Base-by-base conservation (phyloP, 2,888 invertebrate genomes). In the Brachyptera putata region DNA sequence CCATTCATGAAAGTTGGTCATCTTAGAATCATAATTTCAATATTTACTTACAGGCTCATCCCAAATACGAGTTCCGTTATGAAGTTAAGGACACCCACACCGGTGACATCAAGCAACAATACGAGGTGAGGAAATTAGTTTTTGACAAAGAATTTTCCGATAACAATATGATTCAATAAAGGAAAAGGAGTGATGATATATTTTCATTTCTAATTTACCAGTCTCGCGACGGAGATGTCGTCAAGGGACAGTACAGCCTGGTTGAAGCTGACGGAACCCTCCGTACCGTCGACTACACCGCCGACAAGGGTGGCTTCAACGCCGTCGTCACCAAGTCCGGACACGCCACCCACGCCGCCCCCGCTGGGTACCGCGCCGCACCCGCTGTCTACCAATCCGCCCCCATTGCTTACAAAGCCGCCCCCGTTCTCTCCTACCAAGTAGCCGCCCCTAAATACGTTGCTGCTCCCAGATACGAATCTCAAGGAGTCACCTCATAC, bases 291-390 rank as follows among this genome's bases (percentile, higher is more conserved):
- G 16, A 43, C 43, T 43, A 43, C 43, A 43, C 43, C 5, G 43
- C 18, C 21, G 43, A 18, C 18, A 14, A 43, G 16, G 43, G 21
- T 43, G 43, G 43, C 21, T 43, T 43, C 21, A 7, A 43, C 18
- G 43, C 43, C 3, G 43, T 43, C 43, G 43, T 43, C 43, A 43
- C 43, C 43, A 43, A 43, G 43, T 11, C 11, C 16, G 43, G 43
- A 21, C 43, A 43, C 18, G 18, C 43, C 11, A 14, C 16, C 11
- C 43, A 16, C 43, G n/a, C 43, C 18, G 43, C 18, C 43, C 43
- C 43, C 43, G 43, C 11, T 2, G 11, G 21, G 18, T 21, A 43
- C 43, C 18, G 43, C 18, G 43, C 43, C 16, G 43, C 21, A 30
- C 30, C 30, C 30, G 30, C 11, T 5, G 5, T 7, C 5, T 11